A percentile compares a stretch with the other conserved stretches of the same genome.
Conservation (phyloP, 2,888 invertebrate genomes). For the Zygogramma bicolorata region DNA sequence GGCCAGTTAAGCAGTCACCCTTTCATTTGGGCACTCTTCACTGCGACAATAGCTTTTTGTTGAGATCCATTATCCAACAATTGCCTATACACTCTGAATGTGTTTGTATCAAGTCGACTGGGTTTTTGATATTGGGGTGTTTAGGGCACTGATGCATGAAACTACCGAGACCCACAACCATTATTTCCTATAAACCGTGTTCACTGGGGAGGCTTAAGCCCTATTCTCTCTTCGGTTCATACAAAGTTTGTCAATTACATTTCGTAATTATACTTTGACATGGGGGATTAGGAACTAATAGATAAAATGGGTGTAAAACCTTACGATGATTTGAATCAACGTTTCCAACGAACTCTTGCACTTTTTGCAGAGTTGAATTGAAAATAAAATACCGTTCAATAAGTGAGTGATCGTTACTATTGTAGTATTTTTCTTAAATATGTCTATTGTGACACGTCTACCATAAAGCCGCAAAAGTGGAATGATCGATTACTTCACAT, state of each 20-base stretch:
- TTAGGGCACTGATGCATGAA: constrained; percentile 54
- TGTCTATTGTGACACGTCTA: no score
- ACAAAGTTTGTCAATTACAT: constrained; percentile 42
- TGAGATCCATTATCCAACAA: constrained; percentile 64
- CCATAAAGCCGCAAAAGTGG: no score
- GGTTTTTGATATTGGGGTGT: constrained; percentile 44
- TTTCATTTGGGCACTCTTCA: constrained; percentile 53
- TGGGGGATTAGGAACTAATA: constrained; percentile 31
- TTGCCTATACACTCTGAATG: constrained; percentile 59
- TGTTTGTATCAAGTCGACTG: constrained; percentile 56
- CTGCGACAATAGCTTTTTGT: constrained; percentile 54
- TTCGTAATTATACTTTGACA: constrained; percentile 39
- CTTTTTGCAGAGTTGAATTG: neutral
- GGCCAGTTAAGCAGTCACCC: constrained; percentile 62
- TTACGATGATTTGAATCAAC: neutral
- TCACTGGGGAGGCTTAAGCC: constrained; percentile 30
- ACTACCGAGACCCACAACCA: constrained; percentile 55
- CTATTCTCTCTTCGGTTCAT: constrained; percentile 23
- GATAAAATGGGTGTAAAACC: neutral
- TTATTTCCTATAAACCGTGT: constrained; percentile 39
- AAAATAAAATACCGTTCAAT: no score
- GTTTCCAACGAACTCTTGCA: neutral
- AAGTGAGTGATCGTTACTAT: no score
- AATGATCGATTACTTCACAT: no score
- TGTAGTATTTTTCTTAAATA: no score